Conservation (phyloP, 2,888 invertebrate genomes). For the Diaphora mendica region DNA sequence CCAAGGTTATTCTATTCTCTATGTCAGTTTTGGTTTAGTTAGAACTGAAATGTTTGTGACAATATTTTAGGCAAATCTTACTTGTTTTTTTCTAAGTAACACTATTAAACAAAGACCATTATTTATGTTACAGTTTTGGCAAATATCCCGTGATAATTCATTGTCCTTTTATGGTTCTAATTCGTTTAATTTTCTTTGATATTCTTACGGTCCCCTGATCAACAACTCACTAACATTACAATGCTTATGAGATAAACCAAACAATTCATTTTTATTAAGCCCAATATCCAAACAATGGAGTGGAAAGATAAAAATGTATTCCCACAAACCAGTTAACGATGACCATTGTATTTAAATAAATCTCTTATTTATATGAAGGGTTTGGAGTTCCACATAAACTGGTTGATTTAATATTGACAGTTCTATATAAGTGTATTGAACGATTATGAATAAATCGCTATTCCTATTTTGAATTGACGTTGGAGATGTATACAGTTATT, state of each 20-base stretch:
- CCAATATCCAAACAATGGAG: conserved; percentile 37
- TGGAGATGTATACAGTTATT: conserved; percentile 2
- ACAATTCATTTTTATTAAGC: conserved; percentile 25
- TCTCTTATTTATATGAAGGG: conserved; percentile 12
- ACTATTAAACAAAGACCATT: too few relatives aligned
- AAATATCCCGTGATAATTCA: too few relatives aligned
- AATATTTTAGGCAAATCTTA: too few relatives aligned
- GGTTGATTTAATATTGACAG: conserved; percentile 4
- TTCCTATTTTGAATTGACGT: not conserved
- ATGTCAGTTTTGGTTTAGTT: too few relatives aligned
- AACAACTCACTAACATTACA: not conserved
- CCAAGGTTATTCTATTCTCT: too few relatives aligned
- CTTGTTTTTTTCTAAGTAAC: too few relatives aligned
- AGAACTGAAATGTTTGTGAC: too few relatives aligned
- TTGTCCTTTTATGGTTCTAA: not conserved
- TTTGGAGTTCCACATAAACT: conserved; percentile 1
- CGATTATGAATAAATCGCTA: conserved; percentile 15
- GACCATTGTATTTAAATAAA: conserved; percentile 24
- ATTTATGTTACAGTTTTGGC: too few relatives aligned
- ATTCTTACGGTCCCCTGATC: not conserved
- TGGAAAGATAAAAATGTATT: conserved; percentile 44
- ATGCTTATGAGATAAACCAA: conserved; percentile 3
- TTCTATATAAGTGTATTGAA: conserved; percentile 7
- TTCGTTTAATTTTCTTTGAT: not conserved
- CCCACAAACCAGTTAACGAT: conserved; percentile 14